Conservation (phyloP, 2,797 vertebrate species). For the Ceryle rudis region DNA sequence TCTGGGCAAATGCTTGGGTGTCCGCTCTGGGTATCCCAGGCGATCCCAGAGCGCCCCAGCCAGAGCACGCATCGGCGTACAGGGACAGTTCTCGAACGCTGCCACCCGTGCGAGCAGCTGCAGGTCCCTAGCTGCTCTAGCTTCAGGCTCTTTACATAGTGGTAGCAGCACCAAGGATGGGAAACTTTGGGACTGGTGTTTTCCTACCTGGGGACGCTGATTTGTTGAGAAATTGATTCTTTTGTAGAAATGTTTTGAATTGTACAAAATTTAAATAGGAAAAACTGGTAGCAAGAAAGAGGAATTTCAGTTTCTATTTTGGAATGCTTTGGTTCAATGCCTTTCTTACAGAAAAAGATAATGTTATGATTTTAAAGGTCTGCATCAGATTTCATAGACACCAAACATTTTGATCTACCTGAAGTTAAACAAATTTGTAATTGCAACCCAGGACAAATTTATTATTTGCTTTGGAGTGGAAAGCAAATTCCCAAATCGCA, state of each 20-base stretch:
- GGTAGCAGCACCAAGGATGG: not conserved
- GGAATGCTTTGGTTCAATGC: not conserved
- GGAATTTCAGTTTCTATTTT: not conserved
- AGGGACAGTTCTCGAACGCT: rapidly evolving
- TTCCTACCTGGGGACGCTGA: too few relatives aligned
- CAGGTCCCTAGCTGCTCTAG: rapidly evolving
- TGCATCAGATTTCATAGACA: not conserved
- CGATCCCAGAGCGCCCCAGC: not conserved
- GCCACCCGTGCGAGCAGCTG: rapidly evolving
- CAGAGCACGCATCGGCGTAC: rapidly evolving
- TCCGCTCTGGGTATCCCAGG: not conserved
- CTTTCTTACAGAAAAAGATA: not conserved
- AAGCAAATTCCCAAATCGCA: not conserved
- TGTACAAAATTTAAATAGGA: not conserved
- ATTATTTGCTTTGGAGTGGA: not conserved
- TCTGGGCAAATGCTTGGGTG: not conserved
- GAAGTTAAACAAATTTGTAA: not conserved
- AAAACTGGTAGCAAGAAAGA: not conserved
- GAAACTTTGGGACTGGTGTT: not conserved
- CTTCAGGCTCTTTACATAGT: not conserved
- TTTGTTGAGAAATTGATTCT: not conserved
- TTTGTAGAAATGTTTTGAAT: not conserved
- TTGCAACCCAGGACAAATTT: not conserved
- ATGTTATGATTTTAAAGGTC: not conserved
- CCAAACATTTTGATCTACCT: not conserved